Evolutionary conservation across 2,113 vertebrate species (phyloP), one percentile per base, ranked within the genome.

Genomic region (Oncorhynchus mykiss): DNA sequence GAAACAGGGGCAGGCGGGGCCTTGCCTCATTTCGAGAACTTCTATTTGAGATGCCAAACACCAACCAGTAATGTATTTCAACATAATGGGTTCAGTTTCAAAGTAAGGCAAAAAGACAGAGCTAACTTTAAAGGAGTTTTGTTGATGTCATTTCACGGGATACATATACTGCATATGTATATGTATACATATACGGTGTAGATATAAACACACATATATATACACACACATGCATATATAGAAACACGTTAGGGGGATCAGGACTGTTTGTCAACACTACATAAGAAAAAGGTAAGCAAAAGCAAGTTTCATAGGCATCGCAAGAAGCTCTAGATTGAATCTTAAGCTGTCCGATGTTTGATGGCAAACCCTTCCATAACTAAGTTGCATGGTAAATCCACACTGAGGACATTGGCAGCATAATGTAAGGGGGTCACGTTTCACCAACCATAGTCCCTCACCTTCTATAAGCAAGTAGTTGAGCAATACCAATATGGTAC

Each of bases 401-500:
- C 88, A 90, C 83, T 88, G 84, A 89, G 90, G 88, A 90, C 86
- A 82, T 87, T 80, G 89, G 90, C 91, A 92, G 88, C 89, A 88
- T 90, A 88, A 86, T 82, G 83, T 85, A 80, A 89, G 69, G 82
- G 79, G 90, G 88, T 84, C 86, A 75, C 84, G 59, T 88, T 81
- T 80, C 62, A 85, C 86, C 90, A 18, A 85, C 86, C 87, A 70
- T 13, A 87, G 85, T 90, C 86, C 77, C 54, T 84, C 80, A 86
- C 86, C 75, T 86, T 88, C 89, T 90, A 88, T 88, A 86, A 91
- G 90, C 92, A 80, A 89, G 90, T 90, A 90, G 91, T 89, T 91
- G 90, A 93, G 90, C 92, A 93, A 93, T 94, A 94, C 93, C 93
- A 94, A 94, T 94, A 94, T 94, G 93, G 93, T 94, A 94, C 92